Evolutionary conservation across 2,888 invertebrate species (phyloP).

Genomic region (Tipula vernalis): DNA sequence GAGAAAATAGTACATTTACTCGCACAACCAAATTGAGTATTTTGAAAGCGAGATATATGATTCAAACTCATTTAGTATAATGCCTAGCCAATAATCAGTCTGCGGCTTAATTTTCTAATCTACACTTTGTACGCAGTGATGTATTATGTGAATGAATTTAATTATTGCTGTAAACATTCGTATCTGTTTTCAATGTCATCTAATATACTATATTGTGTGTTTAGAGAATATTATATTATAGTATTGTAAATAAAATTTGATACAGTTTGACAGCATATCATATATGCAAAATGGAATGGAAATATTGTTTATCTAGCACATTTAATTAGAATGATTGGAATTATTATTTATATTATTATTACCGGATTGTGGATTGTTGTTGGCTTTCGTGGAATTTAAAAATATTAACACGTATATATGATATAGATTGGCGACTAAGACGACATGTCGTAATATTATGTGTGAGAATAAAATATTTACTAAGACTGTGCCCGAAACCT

Average conservation of each 20-base stretch:
- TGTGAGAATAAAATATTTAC: too few species aligned
- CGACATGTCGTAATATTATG: too few species aligned
- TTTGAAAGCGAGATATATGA: not conserved
- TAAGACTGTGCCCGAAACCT: too few species aligned
- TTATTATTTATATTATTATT: not conserved
- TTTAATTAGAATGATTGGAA: not conserved
- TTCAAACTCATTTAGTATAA: not conserved
- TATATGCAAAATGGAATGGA: not conserved
- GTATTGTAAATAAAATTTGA: not conserved
- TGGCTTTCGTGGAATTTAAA: too few species aligned
- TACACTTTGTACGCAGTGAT: not conserved
- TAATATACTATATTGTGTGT: not conserved
- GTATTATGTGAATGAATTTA: not conserved
- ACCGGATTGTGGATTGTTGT: too few species aligned
- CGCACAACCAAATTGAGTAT: not conserved
- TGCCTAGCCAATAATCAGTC: too few species aligned
- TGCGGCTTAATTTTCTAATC: not conserved
- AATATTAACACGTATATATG: too few species aligned
- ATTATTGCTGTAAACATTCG: not conserved
- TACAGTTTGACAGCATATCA: not conserved
- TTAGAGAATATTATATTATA: not conserved
- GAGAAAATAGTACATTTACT: not conserved
- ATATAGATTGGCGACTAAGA: too few species aligned
- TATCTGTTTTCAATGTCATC: not conserved
- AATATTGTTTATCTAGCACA: not conserved